phyloP scores from a whole-genome alignment of 1,140 invertebrate genomes.

The Drosophila virilis region DNA sequence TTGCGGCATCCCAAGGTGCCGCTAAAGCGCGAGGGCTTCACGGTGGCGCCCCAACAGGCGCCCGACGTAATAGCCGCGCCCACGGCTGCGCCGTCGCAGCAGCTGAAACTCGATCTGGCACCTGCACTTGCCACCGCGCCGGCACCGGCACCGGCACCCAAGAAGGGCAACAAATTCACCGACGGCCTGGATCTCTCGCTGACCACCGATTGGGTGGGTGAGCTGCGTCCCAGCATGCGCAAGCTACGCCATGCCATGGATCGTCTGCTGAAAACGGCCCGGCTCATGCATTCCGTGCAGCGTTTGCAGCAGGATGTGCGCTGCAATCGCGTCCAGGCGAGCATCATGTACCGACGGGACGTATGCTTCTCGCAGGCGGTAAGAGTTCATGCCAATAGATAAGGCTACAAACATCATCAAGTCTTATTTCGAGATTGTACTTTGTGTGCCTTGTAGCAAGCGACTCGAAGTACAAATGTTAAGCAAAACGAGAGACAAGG shows the following conservation, averaged over 20 bases:
- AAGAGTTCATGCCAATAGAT: slow-evolving; percentile 69
- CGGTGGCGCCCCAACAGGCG: slow-evolving; percentile 64
- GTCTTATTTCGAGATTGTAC: no score
- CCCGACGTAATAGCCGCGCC: slow-evolving; percentile 64
- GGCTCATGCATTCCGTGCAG: slow-evolving; percentile 94
- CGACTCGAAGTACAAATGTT: no score
- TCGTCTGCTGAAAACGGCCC: slow-evolving; percentile 91
- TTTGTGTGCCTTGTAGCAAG: no score
- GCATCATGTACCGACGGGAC: slow-evolving; percentile 89
- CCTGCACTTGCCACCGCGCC: slow-evolving; percentile 37
- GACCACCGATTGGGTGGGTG: slow-evolving; percentile 89
- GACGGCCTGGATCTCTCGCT: slow-evolving; percentile 88
- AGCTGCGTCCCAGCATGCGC: slow-evolving; percentile 91
- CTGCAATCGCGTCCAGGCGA: slow-evolving; percentile 85
- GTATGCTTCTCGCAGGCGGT: slow-evolving; percentile 97
- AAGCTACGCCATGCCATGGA: slow-evolving; percentile 93
- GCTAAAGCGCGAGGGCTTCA: slow-evolving; percentile 81
- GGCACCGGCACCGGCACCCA: slow-evolving; percentile 40
- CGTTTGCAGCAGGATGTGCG: slow-evolving; percentile 91
- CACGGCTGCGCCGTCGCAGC: neutral
- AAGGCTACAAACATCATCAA: no score
- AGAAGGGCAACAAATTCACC: slow-evolving; percentile 89
- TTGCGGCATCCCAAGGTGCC: slow-evolving; percentile 85
- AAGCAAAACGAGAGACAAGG: no score
- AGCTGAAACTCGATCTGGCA: slow-evolving; percentile 79